Evolutionary conservation across 2,113 vertebrate genomes (phyloP).

Genomic region (Neofelis nebulosa): DNA sequence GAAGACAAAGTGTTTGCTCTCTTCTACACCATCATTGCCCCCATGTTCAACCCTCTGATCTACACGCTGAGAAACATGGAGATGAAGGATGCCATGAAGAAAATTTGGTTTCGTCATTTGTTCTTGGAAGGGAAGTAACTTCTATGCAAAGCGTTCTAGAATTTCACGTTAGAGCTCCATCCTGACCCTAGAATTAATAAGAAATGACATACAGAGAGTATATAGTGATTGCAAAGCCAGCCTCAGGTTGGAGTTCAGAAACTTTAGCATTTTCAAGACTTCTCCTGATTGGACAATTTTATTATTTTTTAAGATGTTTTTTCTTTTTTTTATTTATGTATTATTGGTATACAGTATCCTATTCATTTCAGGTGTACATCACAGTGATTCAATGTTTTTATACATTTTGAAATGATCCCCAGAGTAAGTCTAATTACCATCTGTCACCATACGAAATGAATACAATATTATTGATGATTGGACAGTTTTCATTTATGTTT

Average conservation of each 20-base stretch:
- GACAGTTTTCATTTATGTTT: background rate
- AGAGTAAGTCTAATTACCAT: background rate
- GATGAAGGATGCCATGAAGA: background rate
- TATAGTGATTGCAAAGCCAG: background rate
- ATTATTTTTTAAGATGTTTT: background rate
- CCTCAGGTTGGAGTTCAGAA: background rate
- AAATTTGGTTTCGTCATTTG: background rate
- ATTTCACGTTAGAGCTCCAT: background rate
- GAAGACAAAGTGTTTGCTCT: background rate
- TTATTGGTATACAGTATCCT: background rate
- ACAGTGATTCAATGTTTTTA: background rate
- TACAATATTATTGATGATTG: background rate
- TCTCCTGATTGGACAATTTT: background rate
- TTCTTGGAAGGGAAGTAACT: background rate
- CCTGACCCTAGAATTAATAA: background rate
- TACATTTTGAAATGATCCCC: background rate
- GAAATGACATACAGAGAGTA: background rate
- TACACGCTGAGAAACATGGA: background rate
- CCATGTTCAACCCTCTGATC: background rate
- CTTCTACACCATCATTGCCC: background rate
- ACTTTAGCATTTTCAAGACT: background rate
- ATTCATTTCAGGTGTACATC: background rate
- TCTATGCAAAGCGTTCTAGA: background rate
- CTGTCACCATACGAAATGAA: background rate
- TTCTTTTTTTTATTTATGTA: background rate